Base-by-base conservation (phyloP, 2,113 vertebrate species). In the Pan troglodytes region DNA sequence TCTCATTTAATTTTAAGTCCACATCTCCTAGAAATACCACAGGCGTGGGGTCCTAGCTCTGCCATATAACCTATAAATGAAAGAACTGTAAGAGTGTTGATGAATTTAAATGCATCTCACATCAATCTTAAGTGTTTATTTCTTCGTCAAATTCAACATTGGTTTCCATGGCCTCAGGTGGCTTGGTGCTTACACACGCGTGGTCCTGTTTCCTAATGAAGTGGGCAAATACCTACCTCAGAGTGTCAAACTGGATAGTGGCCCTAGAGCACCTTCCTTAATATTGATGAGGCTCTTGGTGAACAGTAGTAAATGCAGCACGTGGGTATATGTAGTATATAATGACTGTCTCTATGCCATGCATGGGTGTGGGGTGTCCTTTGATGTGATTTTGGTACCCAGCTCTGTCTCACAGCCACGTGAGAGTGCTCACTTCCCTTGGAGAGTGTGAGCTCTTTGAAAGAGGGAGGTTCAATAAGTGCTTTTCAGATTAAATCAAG, bases 1-100 rank as follows among this genome's bases (percentile, higher is more conserved):
- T 98, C 96, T 98, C 97, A 97, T 96, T 96, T 97, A 92, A 27
- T 94, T 90, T 11, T 70, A 93, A 96, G 52, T 93, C 97, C 82
- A 81, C 80, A 61, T 94, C 61, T 89, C 40, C 64, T 87, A 95
- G 95, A 75, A 94, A 72, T 85, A 72, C 40, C 70, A 75, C 38
- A 83, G 73, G 5, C 50, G 88, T 89, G 12, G 64, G 10, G 3
- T 14, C 1, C 4, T 20, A n/a, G 22, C 35, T 75, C 40, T 67
- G 64, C 43, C 40, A 7, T 52, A 45, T 8, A 78, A 81, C 22
- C 35, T 32, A 18, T 23, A 40, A 45, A 38, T 38, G 48, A 35
- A n/a, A 52, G 4, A 72, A 10, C 13, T 40, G 12, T 20, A 11
- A 67, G 16, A 40, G 5, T 20, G 45, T 48, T 55, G 0, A 13